A percentile compares a stretch with the other conserved stretches of the same genome.
Evolutionary conservation across 2,888 invertebrate species (phyloP).

Genomic region (Heliconius charithonia): DNA sequence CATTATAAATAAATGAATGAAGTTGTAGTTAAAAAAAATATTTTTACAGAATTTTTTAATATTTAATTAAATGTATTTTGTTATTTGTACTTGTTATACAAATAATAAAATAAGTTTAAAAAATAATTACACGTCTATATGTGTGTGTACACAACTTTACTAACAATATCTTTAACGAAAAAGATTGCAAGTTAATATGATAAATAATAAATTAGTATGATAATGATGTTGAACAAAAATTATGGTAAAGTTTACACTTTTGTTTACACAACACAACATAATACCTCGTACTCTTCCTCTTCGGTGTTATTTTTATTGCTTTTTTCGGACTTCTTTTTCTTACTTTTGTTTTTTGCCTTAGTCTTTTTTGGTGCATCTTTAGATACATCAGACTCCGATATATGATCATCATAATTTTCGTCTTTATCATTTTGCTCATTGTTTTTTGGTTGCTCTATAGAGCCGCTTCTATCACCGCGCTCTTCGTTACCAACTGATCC

Average conservation of each 20-base stretch:
- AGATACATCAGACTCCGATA: constrained; percentile 43
- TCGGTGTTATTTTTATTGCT: constrained; percentile 54
- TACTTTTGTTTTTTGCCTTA: constrained; percentile 53
- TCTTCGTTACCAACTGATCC: constrained; percentile 64
- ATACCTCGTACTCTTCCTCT: constrained; percentile 81
- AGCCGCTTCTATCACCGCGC: constrained; percentile 49
- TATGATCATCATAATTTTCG: constrained; percentile 42
- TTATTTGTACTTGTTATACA: no score
- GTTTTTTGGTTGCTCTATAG: constrained; percentile 38
- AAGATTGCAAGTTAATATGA: neutral
- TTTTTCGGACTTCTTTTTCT: constrained; percentile 68
- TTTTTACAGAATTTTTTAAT: neutral
- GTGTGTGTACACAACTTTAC: constrained; percentile 24
- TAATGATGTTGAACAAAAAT: no score
- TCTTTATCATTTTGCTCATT: constrained; percentile 54
- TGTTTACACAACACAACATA: neutral
- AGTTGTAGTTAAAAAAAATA: neutral
- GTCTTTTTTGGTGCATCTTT: constrained; percentile 57
- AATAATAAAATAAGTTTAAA: no score
- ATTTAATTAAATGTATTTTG: neutral
- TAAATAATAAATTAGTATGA: neutral
- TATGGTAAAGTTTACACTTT: neutral
- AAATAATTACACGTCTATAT: no score
- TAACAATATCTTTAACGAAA: constrained; percentile 4
- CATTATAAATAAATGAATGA: neutral